A percentile compares a stretch with the other conserved stretches of the same genome.
Conservation (phyloP, 2,113 vertebrate species). For the Regulus satrapa region DNA sequence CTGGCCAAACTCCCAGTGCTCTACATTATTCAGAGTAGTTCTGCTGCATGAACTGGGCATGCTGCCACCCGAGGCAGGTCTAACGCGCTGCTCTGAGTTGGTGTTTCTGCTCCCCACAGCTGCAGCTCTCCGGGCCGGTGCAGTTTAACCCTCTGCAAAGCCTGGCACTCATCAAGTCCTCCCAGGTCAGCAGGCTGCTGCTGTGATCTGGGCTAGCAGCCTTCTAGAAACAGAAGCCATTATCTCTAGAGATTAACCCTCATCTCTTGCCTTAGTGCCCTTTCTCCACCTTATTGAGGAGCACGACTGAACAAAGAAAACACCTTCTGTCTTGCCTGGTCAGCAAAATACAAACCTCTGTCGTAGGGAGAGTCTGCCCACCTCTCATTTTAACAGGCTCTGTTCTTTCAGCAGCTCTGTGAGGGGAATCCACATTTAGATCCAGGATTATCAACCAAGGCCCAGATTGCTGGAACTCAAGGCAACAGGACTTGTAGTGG, state of each 20-base stretch:
- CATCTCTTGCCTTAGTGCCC: not conserved
- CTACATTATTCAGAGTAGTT: slow-evolving; percentile 42
- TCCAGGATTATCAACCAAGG: slow-evolving; percentile 21
- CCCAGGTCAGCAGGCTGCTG: not conserved
- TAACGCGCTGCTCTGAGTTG: not conserved
- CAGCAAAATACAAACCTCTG: not conserved
- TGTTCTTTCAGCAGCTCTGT: not conserved
- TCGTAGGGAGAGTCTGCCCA: not conserved
- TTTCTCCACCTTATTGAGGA: not conserved
- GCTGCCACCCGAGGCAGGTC: slow-evolving; percentile 28
- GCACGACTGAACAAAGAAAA: not conserved
- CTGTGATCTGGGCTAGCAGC: not conserved
- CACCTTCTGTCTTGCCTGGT: not conserved
- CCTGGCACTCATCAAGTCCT: not conserved
- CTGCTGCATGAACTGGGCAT: slow-evolving; percentile 44
- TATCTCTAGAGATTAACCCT: not conserved
- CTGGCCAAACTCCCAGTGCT: slow-evolving; percentile 28
- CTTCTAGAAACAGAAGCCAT: not conserved
- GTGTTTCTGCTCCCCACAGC: not conserved
- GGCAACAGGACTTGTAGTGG: not conserved
- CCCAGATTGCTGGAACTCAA: slow-evolving; percentile 13
- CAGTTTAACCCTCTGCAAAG: not conserved
- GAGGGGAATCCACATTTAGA: not conserved
- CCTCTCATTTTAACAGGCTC: not conserved
- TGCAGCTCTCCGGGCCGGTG: not conserved